A percentile compares a stretch with the other conserved stretches of the same genome.
These are phyloP conservation scores for Diaphora mendica DNA, from an alignment of 2,888 invertebrate genomes.

Conservation along the genomic window DNA sequence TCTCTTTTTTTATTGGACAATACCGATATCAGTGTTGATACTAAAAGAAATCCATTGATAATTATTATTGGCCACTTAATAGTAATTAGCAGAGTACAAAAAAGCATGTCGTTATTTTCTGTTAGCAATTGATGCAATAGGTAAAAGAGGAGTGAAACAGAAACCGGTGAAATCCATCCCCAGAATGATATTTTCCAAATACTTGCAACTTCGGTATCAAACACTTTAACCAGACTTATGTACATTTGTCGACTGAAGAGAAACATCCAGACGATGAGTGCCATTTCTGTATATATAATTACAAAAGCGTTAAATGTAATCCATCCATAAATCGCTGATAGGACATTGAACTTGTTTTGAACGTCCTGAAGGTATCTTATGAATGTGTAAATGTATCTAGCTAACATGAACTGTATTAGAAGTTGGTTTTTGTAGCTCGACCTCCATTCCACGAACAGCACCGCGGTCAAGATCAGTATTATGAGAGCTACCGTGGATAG, in stretches of 20 bases:
- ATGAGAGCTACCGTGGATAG: constrained; percentile 63
- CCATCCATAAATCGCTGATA: constrained; percentile 25
- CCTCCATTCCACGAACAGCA: constrained; percentile 74
- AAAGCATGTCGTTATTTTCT: constrained; percentile 20
- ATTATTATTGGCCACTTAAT: constrained; percentile 75
- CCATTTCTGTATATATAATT: constrained; percentile 68
- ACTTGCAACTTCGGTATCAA: constrained; percentile 50
- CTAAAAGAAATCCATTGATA: constrained; percentile 65
- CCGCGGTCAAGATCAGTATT: constrained; percentile 68
- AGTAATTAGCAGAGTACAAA: constrained; percentile 55
- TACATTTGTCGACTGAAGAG: constrained; percentile 75
- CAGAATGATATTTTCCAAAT: constrained; percentile 62
- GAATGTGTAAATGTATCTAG: constrained; percentile 68
- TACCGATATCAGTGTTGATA: constrained; percentile 64
- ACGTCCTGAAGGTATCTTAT: constrained; percentile 66
- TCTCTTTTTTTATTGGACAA: constrained; percentile 60
- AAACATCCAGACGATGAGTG: constrained; percentile 74
- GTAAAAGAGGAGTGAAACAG: constrained; percentile 50
- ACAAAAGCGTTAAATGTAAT: constrained; percentile 52
- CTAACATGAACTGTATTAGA: constrained; percentile 74
- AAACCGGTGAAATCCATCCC: constrained; percentile 66
- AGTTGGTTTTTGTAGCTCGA: constrained; percentile 73
- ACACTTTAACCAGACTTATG: constrained; percentile 70
- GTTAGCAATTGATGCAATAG: constrained; percentile 28
- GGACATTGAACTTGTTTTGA: constrained; percentile 44